These are phyloP conservation scores for Mycogona germanica DNA, from an alignment of 2,888 invertebrate species.

Conservation along the genomic window DNA sequence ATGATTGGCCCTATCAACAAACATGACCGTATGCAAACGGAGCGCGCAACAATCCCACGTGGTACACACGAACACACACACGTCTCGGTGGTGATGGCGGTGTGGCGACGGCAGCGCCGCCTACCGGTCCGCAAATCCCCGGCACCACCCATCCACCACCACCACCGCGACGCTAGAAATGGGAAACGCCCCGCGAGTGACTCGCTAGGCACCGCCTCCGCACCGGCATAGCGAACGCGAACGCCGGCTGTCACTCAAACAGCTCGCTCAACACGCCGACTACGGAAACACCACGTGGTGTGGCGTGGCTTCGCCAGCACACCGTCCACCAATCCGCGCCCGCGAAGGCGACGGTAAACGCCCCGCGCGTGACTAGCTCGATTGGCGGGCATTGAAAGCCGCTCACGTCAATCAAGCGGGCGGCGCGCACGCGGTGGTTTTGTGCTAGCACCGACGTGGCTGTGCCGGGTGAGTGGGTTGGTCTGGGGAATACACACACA, in stretches of 20 bases:
- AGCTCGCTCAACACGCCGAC: slow-evolving; percentile 18
- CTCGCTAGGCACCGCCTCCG: not conserved
- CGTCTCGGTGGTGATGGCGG: not conserved
- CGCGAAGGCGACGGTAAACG: no score
- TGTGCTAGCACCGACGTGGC: no score
- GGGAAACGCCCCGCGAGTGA: slow-evolving; percentile 7
- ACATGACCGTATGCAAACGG: slow-evolving; percentile 27
- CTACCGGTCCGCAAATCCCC: not conserved
- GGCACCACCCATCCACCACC: not conserved
- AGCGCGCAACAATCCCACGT: slow-evolving; percentile 29
- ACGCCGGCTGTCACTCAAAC: slow-evolving; percentile 21
- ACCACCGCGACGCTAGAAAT: not conserved
- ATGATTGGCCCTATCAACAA: slow-evolving; percentile 33
- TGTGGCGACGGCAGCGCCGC: not conserved
- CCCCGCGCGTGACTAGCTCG: not conserved
- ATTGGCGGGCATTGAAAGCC: no score
- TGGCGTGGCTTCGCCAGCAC: no score
- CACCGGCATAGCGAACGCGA: not conserved
- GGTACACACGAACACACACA: slow-evolving; percentile 26
- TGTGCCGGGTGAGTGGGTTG: not conserved
- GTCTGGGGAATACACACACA: not conserved
- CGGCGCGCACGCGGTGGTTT: no score
- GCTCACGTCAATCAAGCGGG: no score
- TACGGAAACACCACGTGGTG: not conserved
- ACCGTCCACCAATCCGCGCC: no score